Conservation (phyloP, 1,140 invertebrate genomes). For the Philaenus spumarius region DNA sequence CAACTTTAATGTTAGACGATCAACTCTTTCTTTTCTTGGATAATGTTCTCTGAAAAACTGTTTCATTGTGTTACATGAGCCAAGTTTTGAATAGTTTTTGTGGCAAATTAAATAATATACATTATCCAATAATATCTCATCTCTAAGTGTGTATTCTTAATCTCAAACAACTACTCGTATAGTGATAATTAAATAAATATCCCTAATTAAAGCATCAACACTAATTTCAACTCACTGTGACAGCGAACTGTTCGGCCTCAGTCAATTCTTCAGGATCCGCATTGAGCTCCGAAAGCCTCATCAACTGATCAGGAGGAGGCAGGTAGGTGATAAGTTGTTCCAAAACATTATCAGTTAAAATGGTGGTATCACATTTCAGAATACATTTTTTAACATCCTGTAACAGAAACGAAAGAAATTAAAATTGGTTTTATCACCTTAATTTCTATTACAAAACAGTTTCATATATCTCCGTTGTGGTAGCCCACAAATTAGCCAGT, state of each 20-base stretch:
- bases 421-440: too few relatives aligned
- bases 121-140: too few relatives aligned
- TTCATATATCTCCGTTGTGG: too few relatives aligned
- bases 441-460: too few relatives aligned
- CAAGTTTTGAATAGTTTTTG: too few relatives aligned
- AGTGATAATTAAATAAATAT: background rate
- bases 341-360: conserved; percentile 72
- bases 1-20: too few relatives aligned
- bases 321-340: conserved; percentile 83
- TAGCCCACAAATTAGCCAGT: too few relatives aligned
- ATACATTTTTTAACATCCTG: conserved; percentile 77
- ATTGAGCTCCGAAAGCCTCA: conserved; percentile 68
- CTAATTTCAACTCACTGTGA: conserved; percentile 63
- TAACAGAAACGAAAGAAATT: background rate
- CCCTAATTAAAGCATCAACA: too few relatives aligned
- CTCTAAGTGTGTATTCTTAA: background rate
- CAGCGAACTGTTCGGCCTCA: conserved; percentile 91
- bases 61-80: too few relatives aligned
- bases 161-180: background rate
- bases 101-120: too few relatives aligned
- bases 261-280: conserved; percentile 74
- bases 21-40: too few relatives aligned
- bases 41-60: too few relatives aligned
- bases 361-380: conserved; percentile 75
- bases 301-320: conserved; percentile 82